These are phyloP conservation scores for Spheniscus mendiculus DNA, from an alignment of 2,113 vertebrate species.

Conservation along the genomic window DNA sequence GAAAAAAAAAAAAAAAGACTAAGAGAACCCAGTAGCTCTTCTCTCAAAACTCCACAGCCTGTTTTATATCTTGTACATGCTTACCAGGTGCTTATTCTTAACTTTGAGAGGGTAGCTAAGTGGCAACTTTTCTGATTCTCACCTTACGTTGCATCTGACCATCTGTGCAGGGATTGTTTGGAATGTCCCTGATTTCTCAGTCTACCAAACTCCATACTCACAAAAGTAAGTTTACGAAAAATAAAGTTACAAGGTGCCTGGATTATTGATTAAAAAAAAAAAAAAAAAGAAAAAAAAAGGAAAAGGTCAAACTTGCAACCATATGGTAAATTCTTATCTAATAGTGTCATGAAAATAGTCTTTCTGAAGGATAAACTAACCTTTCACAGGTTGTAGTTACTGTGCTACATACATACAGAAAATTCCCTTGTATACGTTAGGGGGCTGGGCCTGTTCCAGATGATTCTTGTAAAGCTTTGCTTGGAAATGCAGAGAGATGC, in stretches of 20 bases:
- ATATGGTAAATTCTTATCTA: background rate
- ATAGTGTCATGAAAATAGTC: background rate
- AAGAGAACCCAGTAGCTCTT: background rate
- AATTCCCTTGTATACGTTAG: background rate
- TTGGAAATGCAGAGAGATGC: background rate
- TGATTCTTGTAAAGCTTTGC: background rate
- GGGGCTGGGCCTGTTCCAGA: background rate
- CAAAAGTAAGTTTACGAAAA: background rate
- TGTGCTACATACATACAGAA: background rate
- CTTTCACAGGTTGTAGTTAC: background rate
- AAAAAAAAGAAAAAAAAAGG: background rate
- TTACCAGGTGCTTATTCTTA: constrained; percentile 49
- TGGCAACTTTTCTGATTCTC: background rate
- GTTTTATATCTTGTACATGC: background rate
- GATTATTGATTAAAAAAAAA: background rate
- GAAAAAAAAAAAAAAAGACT: background rate
- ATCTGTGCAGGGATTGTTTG: constrained; percentile 3
- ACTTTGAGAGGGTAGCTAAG: constrained; percentile 14
- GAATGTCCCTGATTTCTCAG: background rate
- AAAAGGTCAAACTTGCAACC: background rate
- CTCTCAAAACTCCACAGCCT: background rate
- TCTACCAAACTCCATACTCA: background rate
- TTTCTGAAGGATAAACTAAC: background rate
- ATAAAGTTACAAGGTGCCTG: background rate
- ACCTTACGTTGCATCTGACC: constrained; percentile 26